Evolutionary conservation across 2,888 invertebrate species (phyloP), one percentile per base, ranked within the genome.

Genomic region (Pristionchus mayeri): DNA sequence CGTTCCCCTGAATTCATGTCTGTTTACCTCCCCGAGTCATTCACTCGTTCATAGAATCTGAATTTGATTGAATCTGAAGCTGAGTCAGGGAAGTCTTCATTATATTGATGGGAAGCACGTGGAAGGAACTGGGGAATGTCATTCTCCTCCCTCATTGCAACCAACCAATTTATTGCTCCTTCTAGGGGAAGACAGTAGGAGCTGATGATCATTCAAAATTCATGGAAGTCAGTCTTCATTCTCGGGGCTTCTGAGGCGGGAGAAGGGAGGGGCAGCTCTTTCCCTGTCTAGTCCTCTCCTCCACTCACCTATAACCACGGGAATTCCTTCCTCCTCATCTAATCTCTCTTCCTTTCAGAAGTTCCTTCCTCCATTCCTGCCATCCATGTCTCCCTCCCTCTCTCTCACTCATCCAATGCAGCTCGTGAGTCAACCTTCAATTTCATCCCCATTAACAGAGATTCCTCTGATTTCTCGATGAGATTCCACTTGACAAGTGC

Each of bases 381-480:
- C 24, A 82, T 82, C 27, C 60, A 82, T 34, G 81, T 82, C 21
- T 50, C 81, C 16, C 44, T 82, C 24, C 81, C 81, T 13, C 63
- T 63, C 9, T 50, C 50, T 21, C 44, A 82, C 37, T 82, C 81
- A 16, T 82, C 81, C 40, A 57, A 63, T 52, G 63, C 60, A 44
- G 81, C 63, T 3, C 44, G 81, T 82, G n/a, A 60, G 81, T 82
- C 18, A 11, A n/a, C 21, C 21, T 67, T 7, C 30, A n/a, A 34
- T 52, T 48, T 48, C 18, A 30, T 67, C 27, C n/a, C 27, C 30
- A 44, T 48, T 76, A 48, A 24, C 44, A 71, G 40, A 40, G 2
- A 4, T 50, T 78, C 50, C 78, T 54, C 16, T 9, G n/a, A 52
- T 34, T 52, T 52, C 34, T 13, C 34, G 16, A 44, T 7, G 54